These are phyloP conservation scores for Agriotes lineatus DNA, from an alignment of 2,888 invertebrate genomes.

Conservation along the genomic window DNA sequence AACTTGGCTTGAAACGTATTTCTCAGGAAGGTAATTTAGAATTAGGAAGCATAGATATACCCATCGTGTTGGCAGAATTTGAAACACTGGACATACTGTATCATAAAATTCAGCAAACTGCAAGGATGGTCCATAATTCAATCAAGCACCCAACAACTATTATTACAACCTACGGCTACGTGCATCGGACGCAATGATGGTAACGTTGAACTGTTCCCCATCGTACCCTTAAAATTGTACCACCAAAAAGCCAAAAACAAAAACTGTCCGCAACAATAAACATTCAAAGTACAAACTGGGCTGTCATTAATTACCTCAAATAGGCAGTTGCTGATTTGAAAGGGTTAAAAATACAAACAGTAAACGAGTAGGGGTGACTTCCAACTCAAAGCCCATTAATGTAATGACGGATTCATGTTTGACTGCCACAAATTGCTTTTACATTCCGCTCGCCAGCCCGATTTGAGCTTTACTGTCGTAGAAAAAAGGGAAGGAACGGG, in stretches of 20 bases:
- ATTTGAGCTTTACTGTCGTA: background rate
- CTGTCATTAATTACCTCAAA: slow-evolving; percentile 9
- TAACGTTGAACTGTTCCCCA: no score
- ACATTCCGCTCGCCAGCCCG: background rate
- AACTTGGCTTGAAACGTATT: no score
- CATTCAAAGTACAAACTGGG: background rate
- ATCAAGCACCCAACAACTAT: no score
- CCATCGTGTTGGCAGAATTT: no score
- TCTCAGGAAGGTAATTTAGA: no score
- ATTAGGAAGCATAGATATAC: no score
- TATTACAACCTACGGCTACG: no score
- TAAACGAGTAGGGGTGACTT: slow-evolving; percentile 18
- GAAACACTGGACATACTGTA: no score
- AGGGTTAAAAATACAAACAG: slow-evolving; percentile 30
- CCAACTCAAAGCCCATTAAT: slow-evolving; percentile 26
- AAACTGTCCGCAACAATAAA: background rate
- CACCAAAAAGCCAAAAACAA: background rate
- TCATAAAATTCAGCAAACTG: no score
- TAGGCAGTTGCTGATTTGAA: slow-evolving; percentile 23
- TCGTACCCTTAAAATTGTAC: no score
- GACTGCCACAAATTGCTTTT: slow-evolving; percentile 6
- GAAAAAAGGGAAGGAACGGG: background rate
- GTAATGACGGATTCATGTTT: slow-evolving; percentile 26
- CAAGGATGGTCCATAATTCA: no score
- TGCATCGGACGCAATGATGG: no score